phyloP scores from a whole-genome alignment of 2,888 invertebrate species.

The Ochlodes sylvanus region DNA sequence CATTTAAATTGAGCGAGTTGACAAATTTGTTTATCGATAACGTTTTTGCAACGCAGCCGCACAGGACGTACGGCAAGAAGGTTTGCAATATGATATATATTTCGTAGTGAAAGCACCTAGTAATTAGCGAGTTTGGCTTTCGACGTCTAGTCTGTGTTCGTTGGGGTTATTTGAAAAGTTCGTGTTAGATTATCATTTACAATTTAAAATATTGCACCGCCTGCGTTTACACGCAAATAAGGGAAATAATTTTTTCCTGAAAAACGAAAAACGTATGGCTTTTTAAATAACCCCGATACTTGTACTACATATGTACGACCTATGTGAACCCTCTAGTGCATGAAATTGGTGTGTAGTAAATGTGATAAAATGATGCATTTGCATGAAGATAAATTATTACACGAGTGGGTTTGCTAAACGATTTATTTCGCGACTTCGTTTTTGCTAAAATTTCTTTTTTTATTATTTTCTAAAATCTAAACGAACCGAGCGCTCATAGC shows the following conservation, averaged over 20 bases:
- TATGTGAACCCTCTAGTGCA: slow-evolving; percentile 32
- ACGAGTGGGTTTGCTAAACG: slow-evolving; percentile 30
- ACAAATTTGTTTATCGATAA: slow-evolving; percentile 31
- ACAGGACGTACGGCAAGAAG: slow-evolving; percentile 82
- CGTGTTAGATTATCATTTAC: neutral
- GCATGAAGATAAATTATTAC: slow-evolving; percentile 17
- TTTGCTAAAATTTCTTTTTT: slow-evolving; percentile 24
- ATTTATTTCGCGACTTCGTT: slow-evolving; percentile 28
- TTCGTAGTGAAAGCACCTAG: slow-evolving; percentile 52
- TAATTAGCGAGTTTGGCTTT: slow-evolving; percentile 47
- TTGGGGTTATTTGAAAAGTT: slow-evolving; percentile 38
- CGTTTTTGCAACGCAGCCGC: slow-evolving; percentile 80
- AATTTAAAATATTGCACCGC: too few species aligned
- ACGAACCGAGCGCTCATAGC: too few species aligned
- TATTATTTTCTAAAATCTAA: neutral
- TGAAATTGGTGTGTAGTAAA: slow-evolving; percentile 38
- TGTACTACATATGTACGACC: slow-evolving; percentile 11
- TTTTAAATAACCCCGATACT: slow-evolving; percentile 20
- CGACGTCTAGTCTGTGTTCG: slow-evolving; percentile 44
- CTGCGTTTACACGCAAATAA: too few species aligned
- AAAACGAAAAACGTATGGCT: neutral
- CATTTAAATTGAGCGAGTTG: slow-evolving; percentile 21
- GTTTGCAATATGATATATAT: slow-evolving; percentile 56
- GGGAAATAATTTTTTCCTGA: too few species aligned
- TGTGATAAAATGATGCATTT: slow-evolving; percentile 27